Percentiles rank a stretch among this genome's conserved stretches.
phyloP scores from a whole-genome alignment of 2,888 invertebrate species.

The Blomia tropicalis region DNA sequence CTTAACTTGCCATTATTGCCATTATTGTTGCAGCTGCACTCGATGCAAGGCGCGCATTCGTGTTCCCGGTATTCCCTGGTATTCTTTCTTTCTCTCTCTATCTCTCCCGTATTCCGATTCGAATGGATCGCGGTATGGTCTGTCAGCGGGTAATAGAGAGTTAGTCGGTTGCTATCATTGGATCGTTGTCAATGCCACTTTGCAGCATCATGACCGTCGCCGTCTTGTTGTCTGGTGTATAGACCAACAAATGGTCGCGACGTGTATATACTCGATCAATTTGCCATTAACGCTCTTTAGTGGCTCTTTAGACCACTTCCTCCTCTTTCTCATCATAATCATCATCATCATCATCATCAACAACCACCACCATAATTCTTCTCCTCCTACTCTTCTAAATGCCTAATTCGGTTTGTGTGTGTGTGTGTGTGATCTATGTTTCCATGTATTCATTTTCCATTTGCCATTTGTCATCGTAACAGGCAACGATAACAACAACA shows the following conservation, averaged over 20 bases:
- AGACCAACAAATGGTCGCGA: not conserved
- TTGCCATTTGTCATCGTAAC: too few relatives aligned
- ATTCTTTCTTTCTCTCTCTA: not conserved
- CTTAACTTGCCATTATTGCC: constrained; percentile 9
- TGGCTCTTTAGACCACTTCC: not conserved
- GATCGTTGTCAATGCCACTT: not conserved
- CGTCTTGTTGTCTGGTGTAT: not conserved
- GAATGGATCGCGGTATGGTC: too few relatives aligned
- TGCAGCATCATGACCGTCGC: not conserved
- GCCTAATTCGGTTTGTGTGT: too few relatives aligned
- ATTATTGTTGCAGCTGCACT: constrained; percentile 14
- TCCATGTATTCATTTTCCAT: too few relatives aligned
- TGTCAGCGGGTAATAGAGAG: too few relatives aligned
- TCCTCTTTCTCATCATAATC: not conserved
- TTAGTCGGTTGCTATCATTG: too few relatives aligned
- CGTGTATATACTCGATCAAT: not conserved
- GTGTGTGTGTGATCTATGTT: too few relatives aligned
- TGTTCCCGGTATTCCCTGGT: not conserved
- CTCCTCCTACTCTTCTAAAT: too few relatives aligned
- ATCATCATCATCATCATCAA: not conserved
- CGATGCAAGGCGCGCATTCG: not conserved
- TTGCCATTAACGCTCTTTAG: not conserved
- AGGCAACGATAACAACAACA: too few relatives aligned
- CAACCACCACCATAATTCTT: not conserved
- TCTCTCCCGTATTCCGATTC: not conserved